Evolutionary conservation across 2,888 invertebrate species (phyloP).

Genomic region (Tiphia femorata): DNA sequence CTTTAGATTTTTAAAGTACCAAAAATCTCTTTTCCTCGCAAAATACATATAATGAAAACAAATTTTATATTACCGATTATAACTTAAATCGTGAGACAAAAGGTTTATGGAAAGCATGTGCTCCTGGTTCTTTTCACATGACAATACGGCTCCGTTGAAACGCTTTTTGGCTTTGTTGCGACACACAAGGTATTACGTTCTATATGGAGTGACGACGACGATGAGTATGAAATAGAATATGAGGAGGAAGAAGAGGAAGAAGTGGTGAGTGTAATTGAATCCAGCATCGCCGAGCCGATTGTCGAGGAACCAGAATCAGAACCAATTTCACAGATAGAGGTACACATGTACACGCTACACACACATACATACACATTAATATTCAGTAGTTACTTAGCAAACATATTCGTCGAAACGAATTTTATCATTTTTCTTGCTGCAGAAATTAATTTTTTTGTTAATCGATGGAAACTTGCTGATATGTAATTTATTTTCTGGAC

Average conservation of each 20-base stretch:
- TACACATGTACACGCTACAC: conserved; percentile 47
- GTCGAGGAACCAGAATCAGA: conserved; percentile 55
- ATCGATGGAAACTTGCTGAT: too few relatives aligned
- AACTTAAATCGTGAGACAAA: too few relatives aligned
- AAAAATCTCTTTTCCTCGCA: too few relatives aligned
- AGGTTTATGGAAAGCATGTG: background rate
- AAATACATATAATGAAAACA: too few relatives aligned
- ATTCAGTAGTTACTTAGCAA: too few relatives aligned
- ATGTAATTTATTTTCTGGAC: background rate
- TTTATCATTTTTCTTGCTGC: too few relatives aligned
- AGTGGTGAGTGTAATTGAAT: conserved; percentile 58
- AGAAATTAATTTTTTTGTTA: background rate
- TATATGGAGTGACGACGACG: conserved; percentile 24
- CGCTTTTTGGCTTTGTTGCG: conserved; percentile 24
- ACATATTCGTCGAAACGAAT: background rate
- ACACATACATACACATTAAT: conserved; percentile 31
- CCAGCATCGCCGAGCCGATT: conserved; percentile 53
- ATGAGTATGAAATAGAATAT: conserved; percentile 54
- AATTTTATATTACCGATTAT: too few relatives aligned
- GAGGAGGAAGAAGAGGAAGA: conserved; percentile 53
- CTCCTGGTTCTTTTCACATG: background rate
- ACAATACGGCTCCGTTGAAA: conserved; percentile 28
- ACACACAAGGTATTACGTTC: conserved; percentile 34
- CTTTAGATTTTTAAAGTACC: background rate
- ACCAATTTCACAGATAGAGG: conserved; percentile 50